Conservation (phyloP, 2,888 invertebrate species). For the Encarsia formosa region DNA sequence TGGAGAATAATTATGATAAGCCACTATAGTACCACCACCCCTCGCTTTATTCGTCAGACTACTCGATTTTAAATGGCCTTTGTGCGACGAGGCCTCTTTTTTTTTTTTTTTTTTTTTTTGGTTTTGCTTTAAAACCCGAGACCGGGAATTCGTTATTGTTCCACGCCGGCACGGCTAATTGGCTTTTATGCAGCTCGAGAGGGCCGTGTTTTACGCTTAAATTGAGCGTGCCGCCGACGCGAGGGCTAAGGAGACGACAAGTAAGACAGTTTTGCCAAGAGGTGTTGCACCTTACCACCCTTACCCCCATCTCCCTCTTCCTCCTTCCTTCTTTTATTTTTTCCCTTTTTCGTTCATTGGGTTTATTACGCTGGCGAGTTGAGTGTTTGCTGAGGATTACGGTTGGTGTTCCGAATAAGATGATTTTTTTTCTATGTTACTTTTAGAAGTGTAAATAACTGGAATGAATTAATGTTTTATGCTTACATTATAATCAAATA, state of each 20-base stretch:
- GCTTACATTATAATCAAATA: too few relatives aligned
- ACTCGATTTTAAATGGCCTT: too few relatives aligned
- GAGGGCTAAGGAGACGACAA: constrained; percentile 4
- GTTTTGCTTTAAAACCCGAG: background rate
- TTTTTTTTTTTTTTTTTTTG: background rate
- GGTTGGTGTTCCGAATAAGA: too few relatives aligned
- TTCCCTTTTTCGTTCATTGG: too few relatives aligned
- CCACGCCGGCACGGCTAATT: constrained; percentile 19
- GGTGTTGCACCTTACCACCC: background rate
- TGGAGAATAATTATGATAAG: constrained; percentile 29
- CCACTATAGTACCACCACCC: too few relatives aligned
- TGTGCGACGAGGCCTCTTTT: background rate
- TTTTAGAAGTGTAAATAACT: too few relatives aligned
- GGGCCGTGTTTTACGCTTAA: constrained; percentile 3
- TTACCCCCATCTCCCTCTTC: background rate
- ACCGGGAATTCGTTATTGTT: constrained; percentile 19
- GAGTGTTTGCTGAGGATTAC: too few relatives aligned
- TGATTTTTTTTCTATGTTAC: too few relatives aligned
- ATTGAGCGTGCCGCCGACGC: background rate
- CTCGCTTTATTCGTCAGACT: too few relatives aligned
- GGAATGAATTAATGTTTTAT: too few relatives aligned
- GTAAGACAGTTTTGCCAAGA: constrained; percentile 3
- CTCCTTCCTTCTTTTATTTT: background rate
- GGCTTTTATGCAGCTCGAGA: constrained; percentile 17
- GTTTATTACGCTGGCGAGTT: too few relatives aligned